Conservation (phyloP, 2,113 vertebrate genomes). For the Emydura subglobosa region DNA sequence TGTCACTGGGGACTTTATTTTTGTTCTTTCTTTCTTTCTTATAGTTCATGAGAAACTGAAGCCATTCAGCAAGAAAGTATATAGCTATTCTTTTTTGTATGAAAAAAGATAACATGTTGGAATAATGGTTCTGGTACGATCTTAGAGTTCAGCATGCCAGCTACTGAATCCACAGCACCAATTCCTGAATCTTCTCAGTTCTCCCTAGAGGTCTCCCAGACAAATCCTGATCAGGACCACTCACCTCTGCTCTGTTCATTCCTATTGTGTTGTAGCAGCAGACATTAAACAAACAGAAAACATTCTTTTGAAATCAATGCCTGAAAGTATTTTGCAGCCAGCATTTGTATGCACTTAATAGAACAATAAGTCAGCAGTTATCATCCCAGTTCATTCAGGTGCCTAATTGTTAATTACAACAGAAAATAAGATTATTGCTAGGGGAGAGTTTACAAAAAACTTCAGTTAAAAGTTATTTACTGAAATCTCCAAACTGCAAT, state of each 20-base stretch:
- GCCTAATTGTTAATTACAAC: conserved; percentile 62
- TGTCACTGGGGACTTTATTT: neutral
- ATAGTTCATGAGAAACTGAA: neutral
- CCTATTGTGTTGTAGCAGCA: neutral
- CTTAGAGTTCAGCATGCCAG: neutral
- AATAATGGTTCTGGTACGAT: no score
- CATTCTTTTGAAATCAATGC: neutral
- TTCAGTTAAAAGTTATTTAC: conserved; percentile 61
- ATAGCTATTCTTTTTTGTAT: neutral
- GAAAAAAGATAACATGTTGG: neutral
- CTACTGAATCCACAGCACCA: neutral
- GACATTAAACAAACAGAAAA: neutral
- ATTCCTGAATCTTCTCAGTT: neutral
- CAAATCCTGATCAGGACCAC: neutral
- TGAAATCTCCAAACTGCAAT: conserved; percentile 67
- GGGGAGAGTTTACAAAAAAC: conserved; percentile 38
- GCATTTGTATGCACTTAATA: neutral
- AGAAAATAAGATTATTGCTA: conserved; percentile 52
- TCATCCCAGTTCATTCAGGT: conserved; percentile 15
- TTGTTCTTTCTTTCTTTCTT: neutral
- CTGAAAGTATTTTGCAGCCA: neutral
- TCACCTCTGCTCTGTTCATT: neutral
- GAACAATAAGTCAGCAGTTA: neutral
- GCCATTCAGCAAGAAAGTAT: neutral
- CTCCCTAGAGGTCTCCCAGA: neutral